These are phyloP conservation scores for Epinephelus fuscoguttatus DNA, from an alignment of 2,113 vertebrate species.

Conservation along the genomic window DNA sequence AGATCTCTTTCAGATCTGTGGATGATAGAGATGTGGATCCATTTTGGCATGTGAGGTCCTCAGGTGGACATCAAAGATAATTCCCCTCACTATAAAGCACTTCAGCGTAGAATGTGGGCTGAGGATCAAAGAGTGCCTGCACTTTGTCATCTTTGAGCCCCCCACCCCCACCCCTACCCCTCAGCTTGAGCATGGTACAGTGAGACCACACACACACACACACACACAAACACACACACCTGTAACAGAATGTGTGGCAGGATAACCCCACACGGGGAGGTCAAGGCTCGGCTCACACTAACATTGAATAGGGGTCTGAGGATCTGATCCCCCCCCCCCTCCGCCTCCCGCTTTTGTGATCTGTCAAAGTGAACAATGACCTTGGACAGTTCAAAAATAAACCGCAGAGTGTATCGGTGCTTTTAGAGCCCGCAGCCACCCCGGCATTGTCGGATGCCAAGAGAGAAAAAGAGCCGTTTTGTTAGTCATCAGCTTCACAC, in stretches of 20 bases:
- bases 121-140: constrained; percentile 74
- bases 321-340: constrained; percentile 31
- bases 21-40: constrained; percentile 16
- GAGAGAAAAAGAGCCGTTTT: constrained; percentile 71
- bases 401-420: constrained; percentile 63
- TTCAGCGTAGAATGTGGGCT: constrained; percentile 56
- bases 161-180: constrained; percentile 5
- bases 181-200: constrained; percentile 39
- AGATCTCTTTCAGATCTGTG: constrained; percentile 18
- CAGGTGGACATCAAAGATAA: constrained; percentile 73
- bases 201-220: constrained; percentile 71
- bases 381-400: constrained; percentile 73
- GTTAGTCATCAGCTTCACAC: constrained; percentile 81
- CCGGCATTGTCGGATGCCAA: constrained; percentile 71
- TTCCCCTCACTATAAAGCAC: constrained; percentile 56
- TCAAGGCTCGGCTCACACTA: constrained; percentile 48
- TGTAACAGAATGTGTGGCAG: constrained; percentile 35
- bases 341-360: constrained; percentile 39
- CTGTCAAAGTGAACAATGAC: constrained; percentile 72
- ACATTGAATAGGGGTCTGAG: constrained; percentile 48
- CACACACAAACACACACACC: constrained; percentile 61
- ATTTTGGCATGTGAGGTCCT: constrained; percentile 51
- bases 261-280: constrained; percentile 39
- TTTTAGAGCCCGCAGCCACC: constrained; percentile 71
- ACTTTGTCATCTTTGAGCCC: constrained; percentile 71